Base-by-base conservation (phyloP, 2,888 invertebrate genomes). In the Coecobrya sp. region DNA sequence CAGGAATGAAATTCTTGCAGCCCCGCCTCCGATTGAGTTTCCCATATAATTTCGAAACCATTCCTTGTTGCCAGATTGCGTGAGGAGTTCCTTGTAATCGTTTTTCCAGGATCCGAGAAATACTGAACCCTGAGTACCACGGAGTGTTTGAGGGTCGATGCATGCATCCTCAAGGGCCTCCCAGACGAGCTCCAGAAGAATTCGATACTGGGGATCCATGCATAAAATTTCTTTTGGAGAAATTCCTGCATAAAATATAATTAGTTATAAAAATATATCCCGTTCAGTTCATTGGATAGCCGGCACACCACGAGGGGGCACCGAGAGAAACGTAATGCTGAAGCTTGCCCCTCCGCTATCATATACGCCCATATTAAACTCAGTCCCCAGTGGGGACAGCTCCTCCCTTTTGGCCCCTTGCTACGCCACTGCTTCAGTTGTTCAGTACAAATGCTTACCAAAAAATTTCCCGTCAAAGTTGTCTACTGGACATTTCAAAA, bases 171-270 rank as follows among this genome's bases (percentile, higher is more conserved):
- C 42, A 4, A 42, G 10, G 10, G 5, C 42, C 16, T 68, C 68
- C 68, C 68, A 68, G 5, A 68, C 68, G 25, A 68, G 13, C 68
- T 68, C 68, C 11, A 22, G 19, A 27, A 68, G 25, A 68, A 68
- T 4, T 27, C 68, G 7, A 13, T 68, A 22, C 68, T 68, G 68
- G 22, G 68, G 68, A 27, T 68, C 68, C 22, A 68, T 68, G 25
- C 3, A 68, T 4, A 7, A 4, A 13, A 16, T 16, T 22, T 68
- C 68, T 7, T 27, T 68, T 13, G 22, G 22, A 13, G 22, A 11
- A 2, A 68, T 42, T 42, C 42, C 42, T 42, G n/a, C n/a, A n/a
- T n/a, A 42, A 42, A 42, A 42, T 10, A 42, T 4, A 42, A 42
- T 7, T 42, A 10, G 4, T 42, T 42, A 7, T 42, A 7, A 42